Evolutionary conservation across 2,113 vertebrate species (phyloP).

Genomic region (Platysteira castanea): DNA sequence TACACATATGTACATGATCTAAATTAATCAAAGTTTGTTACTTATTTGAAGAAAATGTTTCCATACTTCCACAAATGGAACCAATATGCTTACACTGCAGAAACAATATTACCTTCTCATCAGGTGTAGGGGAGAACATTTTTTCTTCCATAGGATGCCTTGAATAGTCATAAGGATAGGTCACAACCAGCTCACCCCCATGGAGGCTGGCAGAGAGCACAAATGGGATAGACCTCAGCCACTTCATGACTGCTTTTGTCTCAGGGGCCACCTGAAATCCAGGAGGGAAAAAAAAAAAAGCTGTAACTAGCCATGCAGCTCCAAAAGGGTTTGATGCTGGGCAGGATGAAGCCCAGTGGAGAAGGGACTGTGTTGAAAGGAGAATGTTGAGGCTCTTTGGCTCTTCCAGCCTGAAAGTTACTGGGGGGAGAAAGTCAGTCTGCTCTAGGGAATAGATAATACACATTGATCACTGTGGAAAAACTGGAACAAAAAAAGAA

Average conservation of each 20-base stretch:
- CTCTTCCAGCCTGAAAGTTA: not conserved
- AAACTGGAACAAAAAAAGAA: not conserved
- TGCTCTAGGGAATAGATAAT: not conserved
- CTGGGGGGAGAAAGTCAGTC: not conserved
- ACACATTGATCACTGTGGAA: not conserved
- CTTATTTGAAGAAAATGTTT: not conserved
- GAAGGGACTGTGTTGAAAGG: not conserved
- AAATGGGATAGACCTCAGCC: slow-evolving; percentile 86
- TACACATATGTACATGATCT: not conserved
- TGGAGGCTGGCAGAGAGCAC: slow-evolving; percentile 94
- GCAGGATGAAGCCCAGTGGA: not conserved
- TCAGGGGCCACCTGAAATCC: slow-evolving; percentile 89
- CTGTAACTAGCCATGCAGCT: not conserved
- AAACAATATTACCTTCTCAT: slow-evolving; percentile 84
- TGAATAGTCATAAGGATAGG: slow-evolving; percentile 95
- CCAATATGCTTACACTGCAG: not conserved
- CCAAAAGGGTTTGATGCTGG: not conserved
- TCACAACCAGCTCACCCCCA: slow-evolving; percentile 92
- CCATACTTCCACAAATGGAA: not conserved
- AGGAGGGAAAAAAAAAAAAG: not conserved
- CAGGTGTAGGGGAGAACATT: slow-evolving; percentile 91
- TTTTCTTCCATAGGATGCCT: slow-evolving; percentile 85
- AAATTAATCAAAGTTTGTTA: not conserved
- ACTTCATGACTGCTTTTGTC: slow-evolving; percentile 95
- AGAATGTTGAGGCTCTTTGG: not conserved